These are phyloP conservation scores for Scaptodrosophila lebanonensis DNA, from an alignment of 1,140 invertebrate genomes.

Conservation along the genomic window DNA sequence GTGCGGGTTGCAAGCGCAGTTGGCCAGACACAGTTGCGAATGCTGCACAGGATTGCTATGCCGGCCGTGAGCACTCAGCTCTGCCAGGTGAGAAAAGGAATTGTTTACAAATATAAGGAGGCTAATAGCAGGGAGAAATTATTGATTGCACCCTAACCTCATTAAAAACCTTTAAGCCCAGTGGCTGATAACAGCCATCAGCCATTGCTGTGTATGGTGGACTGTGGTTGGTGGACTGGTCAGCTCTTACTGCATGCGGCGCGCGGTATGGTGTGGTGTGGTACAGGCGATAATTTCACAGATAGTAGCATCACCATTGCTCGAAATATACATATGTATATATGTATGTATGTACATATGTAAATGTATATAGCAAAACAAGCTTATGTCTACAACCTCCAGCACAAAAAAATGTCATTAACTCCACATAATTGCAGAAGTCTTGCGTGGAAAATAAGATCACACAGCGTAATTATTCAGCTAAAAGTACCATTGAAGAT, in stretches of 20 bases:
- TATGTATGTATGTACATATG: no score
- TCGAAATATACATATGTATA: no score
- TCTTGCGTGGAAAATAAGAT: background rate
- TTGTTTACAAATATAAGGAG: no score
- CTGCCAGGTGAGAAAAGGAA: slow-evolving; percentile 71
- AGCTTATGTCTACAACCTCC: no score
- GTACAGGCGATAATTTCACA: no score
- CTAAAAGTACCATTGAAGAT: slow-evolving; percentile 78
- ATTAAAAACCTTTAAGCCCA: slow-evolving; percentile 23
- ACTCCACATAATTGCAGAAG: slow-evolving; percentile 34
- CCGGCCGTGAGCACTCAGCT: slow-evolving; percentile 53
- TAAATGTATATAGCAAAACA: no score
- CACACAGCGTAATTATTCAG: slow-evolving; percentile 41
- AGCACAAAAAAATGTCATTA: no score
- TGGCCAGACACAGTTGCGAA: slow-evolving; percentile 54
- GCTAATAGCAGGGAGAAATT: background rate
- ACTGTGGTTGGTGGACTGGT: no score
- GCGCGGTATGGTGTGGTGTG: no score
- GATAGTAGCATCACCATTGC: no score
- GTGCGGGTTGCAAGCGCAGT: slow-evolving; percentile 43
- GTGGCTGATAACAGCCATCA: background rate
- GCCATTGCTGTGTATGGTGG: background rate
- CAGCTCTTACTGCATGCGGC: no score
- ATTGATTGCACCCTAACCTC: slow-evolving; percentile 54
- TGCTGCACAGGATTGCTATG: slow-evolving; percentile 60